Conservation (phyloP, 2,797 vertebrate species). For the Acridotheres tristis region DNA sequence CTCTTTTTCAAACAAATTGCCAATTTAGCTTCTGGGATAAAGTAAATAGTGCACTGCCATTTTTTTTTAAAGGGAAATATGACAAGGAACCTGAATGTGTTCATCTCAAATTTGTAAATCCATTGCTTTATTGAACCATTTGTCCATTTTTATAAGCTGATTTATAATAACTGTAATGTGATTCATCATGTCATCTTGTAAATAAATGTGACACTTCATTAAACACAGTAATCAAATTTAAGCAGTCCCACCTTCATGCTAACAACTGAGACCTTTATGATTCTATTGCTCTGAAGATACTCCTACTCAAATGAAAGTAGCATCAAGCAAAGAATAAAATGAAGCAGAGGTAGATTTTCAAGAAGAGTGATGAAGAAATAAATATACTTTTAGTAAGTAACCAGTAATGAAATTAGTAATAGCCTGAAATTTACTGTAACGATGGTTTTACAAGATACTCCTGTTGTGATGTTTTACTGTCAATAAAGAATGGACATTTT, state of each 20-base stretch:
- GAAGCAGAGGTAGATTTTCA: not conserved
- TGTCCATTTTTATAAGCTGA: conserved; percentile 75
- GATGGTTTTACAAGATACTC: conserved; percentile 29
- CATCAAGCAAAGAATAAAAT: conserved; percentile 23
- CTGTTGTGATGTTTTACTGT: not conserved
- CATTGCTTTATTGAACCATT: conserved; percentile 65
- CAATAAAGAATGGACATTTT: not conserved
- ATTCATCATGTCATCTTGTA: conserved; percentile 78
- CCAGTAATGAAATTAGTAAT: conserved; percentile 28
- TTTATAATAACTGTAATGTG: conserved; percentile 69
- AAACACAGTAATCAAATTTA: conserved; percentile 81
- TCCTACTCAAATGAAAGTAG: conserved; percentile 43
- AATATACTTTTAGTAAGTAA: conserved; percentile 6
- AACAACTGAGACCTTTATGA: conserved; percentile 67
- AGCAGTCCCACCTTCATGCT: conserved; percentile 70
- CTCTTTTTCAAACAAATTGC: conserved; percentile 45
- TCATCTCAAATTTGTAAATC: conserved; percentile 60
- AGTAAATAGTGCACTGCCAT: conserved; percentile 23
- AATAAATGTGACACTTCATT: conserved; percentile 82
- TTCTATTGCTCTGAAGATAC: conserved; percentile 63
- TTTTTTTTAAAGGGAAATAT: conserved; percentile 53
- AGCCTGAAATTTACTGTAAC: conserved; percentile 35
- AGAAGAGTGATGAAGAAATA: conserved; percentile 6
- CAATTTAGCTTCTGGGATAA: conserved; percentile 57
- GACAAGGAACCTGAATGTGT: conserved; percentile 22